phyloP scores from a whole-genome alignment of 2,888 invertebrate genomes.

The Plemyria rubiginata region DNA sequence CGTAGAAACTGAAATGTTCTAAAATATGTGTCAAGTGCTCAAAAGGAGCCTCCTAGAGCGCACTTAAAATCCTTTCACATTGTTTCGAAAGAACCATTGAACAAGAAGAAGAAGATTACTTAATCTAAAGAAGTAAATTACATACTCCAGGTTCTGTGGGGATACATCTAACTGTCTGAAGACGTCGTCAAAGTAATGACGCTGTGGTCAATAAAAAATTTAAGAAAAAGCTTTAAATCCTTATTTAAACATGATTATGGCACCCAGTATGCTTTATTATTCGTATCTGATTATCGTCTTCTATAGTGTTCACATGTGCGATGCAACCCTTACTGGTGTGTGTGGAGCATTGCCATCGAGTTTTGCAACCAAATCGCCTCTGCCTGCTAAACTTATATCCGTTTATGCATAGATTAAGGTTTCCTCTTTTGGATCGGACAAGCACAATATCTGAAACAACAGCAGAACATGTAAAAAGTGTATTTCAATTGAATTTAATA shows the following conservation, averaged over 20 bases:
- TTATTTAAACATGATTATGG: constrained; percentile 8
- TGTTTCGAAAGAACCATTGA: no score
- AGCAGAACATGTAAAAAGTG: background rate
- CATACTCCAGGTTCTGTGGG: no score
- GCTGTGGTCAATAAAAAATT: no score
- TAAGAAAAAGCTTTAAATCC: background rate
- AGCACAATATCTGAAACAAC: constrained; percentile 10
- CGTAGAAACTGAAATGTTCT: no score
- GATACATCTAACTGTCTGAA: no score
- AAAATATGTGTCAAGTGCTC: no score
- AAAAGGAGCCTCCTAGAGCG: no score
- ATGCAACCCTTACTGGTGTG: constrained; percentile 20
- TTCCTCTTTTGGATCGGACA: constrained; percentile 17
- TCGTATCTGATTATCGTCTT: background rate
- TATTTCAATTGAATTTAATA: no score
- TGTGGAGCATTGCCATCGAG: constrained; percentile 20
- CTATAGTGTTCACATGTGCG: constrained; percentile 6
- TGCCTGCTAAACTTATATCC: constrained; percentile 13
- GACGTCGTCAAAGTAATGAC: no score
- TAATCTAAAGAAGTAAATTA: no score
- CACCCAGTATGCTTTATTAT: background rate
- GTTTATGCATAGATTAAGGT: constrained; percentile 8
- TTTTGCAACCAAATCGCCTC: constrained; percentile 1
- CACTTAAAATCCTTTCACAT: no score
- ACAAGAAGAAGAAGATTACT: no score